Base-by-base conservation (phyloP, 2,113 vertebrate genomes). In the Amphilophus citrinellus region DNA sequence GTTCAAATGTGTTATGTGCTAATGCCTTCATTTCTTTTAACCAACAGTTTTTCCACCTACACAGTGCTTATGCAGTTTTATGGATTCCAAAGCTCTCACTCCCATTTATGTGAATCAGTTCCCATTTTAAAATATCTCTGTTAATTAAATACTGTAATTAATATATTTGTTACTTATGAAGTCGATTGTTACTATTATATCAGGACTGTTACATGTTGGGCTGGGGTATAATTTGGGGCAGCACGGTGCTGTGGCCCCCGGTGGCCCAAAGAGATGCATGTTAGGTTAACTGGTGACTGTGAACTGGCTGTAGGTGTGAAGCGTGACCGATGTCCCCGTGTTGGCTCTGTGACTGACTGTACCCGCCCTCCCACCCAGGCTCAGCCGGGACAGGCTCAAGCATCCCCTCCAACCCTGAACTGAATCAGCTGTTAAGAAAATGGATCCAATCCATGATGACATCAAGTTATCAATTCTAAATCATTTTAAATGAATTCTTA, bases 1-100 rank as follows among this genome's bases (percentile, higher is more conserved):
- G 53, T 57, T 78, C 60, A 81, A 32, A 76, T 50, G 24, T 71
- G 13, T 50, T 79, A 20, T 18, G 53, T 63, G 44, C 63, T 61
- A 65, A 44, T 47, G 53, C 22, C 15, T 57, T 47, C 24, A 27
- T 47, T 27, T n/a, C 24, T 27, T 76, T 76, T 58, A 79, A 73
- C 62, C 73, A 32, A 42, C 10, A 24, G 44, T 53, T 37, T 47
- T 37, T 37, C 10, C 39, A 50, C 53, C 39, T 37, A 22, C 53
- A 84, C 53, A 30, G 10, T 11, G n/a, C 27, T 24, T 73, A n/a
- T 27, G 14, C 17, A 73, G 27, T 53, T 73, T 53, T 53, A 53
- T 2, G 18, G 47, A 73, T 73, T 73, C 47, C 47, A 56, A 32
- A 56, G 27, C 68, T n/a, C 27, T 35, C 27, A 32, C 18, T 35